Conservation (phyloP, 2,113 vertebrate species). For the Ictalurus punctatus region DNA sequence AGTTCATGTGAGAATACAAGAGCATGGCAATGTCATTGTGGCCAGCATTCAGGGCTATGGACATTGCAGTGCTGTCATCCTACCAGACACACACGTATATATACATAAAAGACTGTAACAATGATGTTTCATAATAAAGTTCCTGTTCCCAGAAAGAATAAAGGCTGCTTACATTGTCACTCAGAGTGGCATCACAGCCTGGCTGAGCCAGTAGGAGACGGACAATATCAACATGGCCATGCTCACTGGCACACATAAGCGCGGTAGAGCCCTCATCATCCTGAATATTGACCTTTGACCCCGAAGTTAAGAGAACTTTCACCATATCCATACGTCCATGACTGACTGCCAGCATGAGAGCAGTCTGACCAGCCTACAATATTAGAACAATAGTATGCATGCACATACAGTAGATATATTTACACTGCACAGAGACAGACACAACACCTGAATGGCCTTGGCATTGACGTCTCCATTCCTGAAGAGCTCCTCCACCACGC, state of each 20-base stretch:
- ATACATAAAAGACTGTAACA: neutral
- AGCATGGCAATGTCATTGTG: slow-evolving; percentile 95
- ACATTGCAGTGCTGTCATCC: slow-evolving; percentile 95
- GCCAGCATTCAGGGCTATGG: slow-evolving; percentile 92
- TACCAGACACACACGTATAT: slow-evolving; percentile 56
- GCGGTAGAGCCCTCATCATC: slow-evolving; percentile 95
- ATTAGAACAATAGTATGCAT: neutral
- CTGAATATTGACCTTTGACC: slow-evolving; percentile 90
- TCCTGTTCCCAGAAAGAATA: neutral
- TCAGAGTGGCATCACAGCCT: slow-evolving; percentile 85
- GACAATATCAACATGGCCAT: slow-evolving; percentile 90
- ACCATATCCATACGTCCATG: slow-evolving; percentile 94
- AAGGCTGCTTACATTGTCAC: slow-evolving; percentile 82
- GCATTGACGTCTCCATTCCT: slow-evolving; percentile 89
- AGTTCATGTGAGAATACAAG: slow-evolving; percentile 92
- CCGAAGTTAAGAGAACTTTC: slow-evolving; percentile 83
- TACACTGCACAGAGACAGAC: neutral
- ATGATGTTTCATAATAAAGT: neutral
- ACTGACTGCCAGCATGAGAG: slow-evolving; percentile 94
- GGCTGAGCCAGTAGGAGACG: slow-evolving; percentile 86
- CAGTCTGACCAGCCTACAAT: slow-evolving; percentile 89
- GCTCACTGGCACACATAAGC: slow-evolving; percentile 96
- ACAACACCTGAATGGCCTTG: slow-evolving; percentile 91
- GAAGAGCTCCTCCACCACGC: slow-evolving; percentile 87
- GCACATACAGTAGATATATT: neutral